A percentile compares a stretch with the other conserved stretches of the same genome.
phyloP scores from a whole-genome alignment of 2,797 vertebrate species.

The Antennarius maculatus region DNA sequence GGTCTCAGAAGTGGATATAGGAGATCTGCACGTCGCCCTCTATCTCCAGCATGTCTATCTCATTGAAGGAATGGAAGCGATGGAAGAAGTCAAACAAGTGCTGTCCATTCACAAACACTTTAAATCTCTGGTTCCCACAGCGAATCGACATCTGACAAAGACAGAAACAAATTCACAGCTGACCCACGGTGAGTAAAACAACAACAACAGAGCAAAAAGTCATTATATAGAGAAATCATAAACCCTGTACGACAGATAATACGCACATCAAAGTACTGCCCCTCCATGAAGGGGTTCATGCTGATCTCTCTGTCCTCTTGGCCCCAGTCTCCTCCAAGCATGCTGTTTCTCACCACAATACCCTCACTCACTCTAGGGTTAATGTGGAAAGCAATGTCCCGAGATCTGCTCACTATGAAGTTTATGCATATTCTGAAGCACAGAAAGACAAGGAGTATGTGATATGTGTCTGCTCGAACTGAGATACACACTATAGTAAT shows the following conservation, averaged over 20 bases:
- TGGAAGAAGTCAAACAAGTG: conserved; percentile 84
- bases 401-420: conserved; percentile 71
- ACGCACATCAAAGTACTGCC: conserved; percentile 88
- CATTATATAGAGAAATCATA: neutral
- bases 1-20: conserved; percentile 83
- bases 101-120: conserved; percentile 84
- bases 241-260: neutral
- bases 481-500: neutral
- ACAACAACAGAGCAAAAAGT: neutral
- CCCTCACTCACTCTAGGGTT: conserved; percentile 75
- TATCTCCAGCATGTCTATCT: conserved; percentile 81
- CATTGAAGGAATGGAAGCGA: conserved; percentile 70
- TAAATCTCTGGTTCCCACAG: conserved; percentile 82
- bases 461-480: neutral
- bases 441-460: neutral
- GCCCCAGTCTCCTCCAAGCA: conserved; percentile 81
- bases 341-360: conserved; percentile 82
- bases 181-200: neutral
- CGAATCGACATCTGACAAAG: conserved; percentile 84
- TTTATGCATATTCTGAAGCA: conserved; percentile 79
- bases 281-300: conserved; percentile 81
- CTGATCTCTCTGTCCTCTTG: conserved; percentile 77
- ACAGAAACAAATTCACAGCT: neutral
- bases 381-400: conserved; percentile 83
- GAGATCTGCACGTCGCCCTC: conserved; percentile 83